Evolutionary conservation across 2,113 vertebrate species (phyloP), one percentile per base, ranked within the genome.

Genomic region (Paramisgurnus dabryanus): DNA sequence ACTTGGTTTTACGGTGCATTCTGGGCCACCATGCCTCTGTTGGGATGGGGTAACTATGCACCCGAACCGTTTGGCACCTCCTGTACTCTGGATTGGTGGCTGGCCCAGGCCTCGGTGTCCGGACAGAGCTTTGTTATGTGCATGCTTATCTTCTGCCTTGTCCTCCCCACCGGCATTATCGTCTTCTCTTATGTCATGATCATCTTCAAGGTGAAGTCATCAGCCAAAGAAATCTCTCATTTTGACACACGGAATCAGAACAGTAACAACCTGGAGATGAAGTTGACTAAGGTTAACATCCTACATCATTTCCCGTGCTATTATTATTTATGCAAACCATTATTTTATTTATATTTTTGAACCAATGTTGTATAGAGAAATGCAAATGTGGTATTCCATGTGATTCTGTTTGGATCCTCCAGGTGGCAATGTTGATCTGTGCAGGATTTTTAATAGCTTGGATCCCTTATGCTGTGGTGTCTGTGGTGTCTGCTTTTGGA

Each of bases 351-450:
- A 53, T 53, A 53, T 12, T 12, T 53, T 53, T 53, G 8, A 53
- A 53, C 4, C 11, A 13, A 4, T 13, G 3, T 12, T 58, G 10
- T 47, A 10, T 47, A 13, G 4, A 9, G 34, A 50, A 6, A 18
- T n/a, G 17, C 12, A n/a, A 34, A 45, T 68, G n/a, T 50, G 6
- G 10, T 41, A 39, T 6, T 15, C 8, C 11, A 47, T 74, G 6
- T 73, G 27, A 27, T 77, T 86, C 55, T 87, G 27, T 58, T 57
- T 86, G 63, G 88, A 4, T 67, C 79, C 85, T 67, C 82, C 74
- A 98, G 97, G 96, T 98, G 91, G 95, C 96, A 0, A 97, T 99
- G 96, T 86, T 98, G 93, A 96, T 99, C 88, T 99, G 97, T 0
- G 92, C 95, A n/a, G 96, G 97, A 57, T 99, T 98, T 90, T 90